Evolutionary conservation across 2,888 invertebrate genomes (phyloP).

Genomic region (Neria commutata): DNA sequence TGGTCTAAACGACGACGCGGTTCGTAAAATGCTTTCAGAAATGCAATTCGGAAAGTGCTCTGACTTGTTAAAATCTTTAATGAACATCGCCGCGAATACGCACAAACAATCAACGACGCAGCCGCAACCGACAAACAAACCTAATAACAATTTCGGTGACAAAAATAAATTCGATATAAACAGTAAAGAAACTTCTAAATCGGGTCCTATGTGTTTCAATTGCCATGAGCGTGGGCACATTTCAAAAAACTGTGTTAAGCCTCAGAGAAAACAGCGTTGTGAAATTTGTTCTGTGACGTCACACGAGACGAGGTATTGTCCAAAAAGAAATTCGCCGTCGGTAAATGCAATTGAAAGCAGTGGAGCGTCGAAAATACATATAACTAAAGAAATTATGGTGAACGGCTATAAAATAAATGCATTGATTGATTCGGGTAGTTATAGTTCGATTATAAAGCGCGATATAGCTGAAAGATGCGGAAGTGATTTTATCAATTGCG

Average conservation of each 20-base stretch:
- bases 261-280: conserved; percentile 6
- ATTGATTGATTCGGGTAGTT: conserved; percentile 10
- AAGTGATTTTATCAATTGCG: background rate
- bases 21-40: background rate
- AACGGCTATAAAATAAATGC: conserved; percentile 1
- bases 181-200: background rate
- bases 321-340: background rate
- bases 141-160: too few species aligned
- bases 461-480: background rate
- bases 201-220: conserved; percentile 12
- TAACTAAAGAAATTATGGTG: conserved; percentile 4
- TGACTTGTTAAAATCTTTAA: background rate
- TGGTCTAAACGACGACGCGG: background rate
- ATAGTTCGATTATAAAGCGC: background rate
- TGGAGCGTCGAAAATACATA: too few species aligned
- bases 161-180: background rate
- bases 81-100: background rate
- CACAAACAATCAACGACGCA: background rate
- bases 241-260: conserved; percentile 6
- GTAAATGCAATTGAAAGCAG: background rate
- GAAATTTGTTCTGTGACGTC: conserved; percentile 4
- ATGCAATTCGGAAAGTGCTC: conserved; percentile 5
- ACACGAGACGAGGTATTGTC: background rate
- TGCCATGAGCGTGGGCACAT: conserved; percentile 17
- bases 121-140: background rate